Percentiles rank a stretch among this genome's conserved stretches.
phyloP scores from a whole-genome alignment of 2,888 invertebrate species.

The Tenthredo amoena region DNA sequence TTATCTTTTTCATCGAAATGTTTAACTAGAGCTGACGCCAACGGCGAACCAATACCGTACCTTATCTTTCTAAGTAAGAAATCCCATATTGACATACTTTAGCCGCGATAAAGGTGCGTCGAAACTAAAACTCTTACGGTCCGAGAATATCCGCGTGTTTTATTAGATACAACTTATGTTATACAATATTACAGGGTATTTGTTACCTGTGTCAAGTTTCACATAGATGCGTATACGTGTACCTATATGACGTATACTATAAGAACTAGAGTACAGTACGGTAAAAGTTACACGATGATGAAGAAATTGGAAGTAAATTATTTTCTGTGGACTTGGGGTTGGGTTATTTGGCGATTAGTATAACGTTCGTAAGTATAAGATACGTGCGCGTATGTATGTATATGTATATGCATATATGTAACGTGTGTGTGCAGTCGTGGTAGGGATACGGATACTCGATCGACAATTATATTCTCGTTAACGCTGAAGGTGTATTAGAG shows the following conservation, averaged over 20 bases:
- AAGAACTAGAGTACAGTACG: too few species aligned
- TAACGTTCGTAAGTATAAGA: neutral
- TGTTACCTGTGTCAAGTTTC: too few species aligned
- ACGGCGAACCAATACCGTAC: neutral
- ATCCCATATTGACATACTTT: slow-evolving; percentile 2
- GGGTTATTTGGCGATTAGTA: neutral
- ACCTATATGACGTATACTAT: too few species aligned
- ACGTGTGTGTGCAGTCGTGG: neutral
- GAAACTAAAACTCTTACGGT: neutral
- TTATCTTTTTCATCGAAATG: neutral
- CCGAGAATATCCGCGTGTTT: neutral
- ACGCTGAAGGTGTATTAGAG: neutral
- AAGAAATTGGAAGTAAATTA: neutral
- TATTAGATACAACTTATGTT: neutral
- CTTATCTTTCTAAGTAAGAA: neutral
- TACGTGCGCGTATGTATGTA: neutral
- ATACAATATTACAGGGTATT: neutral
- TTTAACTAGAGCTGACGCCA: neutral
- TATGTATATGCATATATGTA: neutral
- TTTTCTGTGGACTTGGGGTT: neutral
- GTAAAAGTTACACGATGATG: neutral
- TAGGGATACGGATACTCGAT: neutral
- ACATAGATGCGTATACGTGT: too few species aligned
- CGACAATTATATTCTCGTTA: slow-evolving; percentile 49
- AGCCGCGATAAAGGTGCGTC: neutral